phyloP scores from a whole-genome alignment of 2,113 vertebrate species.

The Psittacula cyanocephala region DNA sequence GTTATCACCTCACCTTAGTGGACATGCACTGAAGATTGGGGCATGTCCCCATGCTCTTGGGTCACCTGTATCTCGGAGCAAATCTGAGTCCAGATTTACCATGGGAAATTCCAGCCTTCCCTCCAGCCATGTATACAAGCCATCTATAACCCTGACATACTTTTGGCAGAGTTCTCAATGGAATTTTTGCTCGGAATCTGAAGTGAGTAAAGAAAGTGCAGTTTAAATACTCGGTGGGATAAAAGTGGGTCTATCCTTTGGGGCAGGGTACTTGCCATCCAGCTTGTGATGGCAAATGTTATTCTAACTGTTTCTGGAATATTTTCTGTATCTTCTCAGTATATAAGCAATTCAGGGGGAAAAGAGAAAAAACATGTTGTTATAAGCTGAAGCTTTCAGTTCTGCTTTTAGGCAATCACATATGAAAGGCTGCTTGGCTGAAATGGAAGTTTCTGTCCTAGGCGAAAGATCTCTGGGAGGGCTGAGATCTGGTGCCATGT shows the following conservation, averaged over 20 bases:
- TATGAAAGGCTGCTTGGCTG: neutral
- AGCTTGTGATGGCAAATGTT: neutral
- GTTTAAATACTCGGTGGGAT: neutral
- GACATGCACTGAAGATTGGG: neutral
- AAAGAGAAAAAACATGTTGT: neutral
- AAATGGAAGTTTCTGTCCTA: neutral
- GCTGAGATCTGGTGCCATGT: neutral
- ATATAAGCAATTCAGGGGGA: neutral
- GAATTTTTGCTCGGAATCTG: neutral
- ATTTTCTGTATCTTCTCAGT: neutral
- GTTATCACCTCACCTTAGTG: neutral
- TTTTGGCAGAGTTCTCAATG: neutral
- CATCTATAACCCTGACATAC: neutral
- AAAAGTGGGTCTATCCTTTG: neutral
- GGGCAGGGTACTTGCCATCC: neutral
- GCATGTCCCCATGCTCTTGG: neutral
- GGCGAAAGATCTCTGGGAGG: neutral
- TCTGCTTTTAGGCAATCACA: neutral
- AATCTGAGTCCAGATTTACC: neutral
- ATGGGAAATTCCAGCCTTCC: neutral
- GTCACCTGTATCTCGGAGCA: neutral
- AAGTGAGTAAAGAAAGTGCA: accelerated
- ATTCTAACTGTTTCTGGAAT: neutral
- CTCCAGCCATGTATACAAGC: neutral
- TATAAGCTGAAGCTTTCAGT: neutral